Evolutionary conservation across 92 coral and sea anemone species (phyloP).

Genomic region (Porites evermanni): DNA sequence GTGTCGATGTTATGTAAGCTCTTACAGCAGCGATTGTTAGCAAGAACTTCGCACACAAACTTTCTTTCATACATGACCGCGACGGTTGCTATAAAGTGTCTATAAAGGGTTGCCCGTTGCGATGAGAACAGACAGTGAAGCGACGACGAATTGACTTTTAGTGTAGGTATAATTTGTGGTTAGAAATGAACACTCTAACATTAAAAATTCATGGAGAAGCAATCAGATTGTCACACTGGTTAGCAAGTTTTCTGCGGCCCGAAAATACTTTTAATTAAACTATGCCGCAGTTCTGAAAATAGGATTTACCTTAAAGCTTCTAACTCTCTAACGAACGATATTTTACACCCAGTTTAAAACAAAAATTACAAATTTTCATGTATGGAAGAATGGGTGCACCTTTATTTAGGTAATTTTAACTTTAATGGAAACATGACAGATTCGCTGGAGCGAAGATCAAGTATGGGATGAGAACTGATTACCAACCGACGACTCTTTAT

Average conservation of each 20-base stretch:
- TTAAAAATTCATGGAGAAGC: slow-evolving; percentile 12
- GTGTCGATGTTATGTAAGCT: neutral
- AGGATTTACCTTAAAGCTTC: slow-evolving; percentile 10
- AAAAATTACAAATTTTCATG: neutral
- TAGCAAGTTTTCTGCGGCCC: neutral
- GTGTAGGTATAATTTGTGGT: slow-evolving; percentile 1
- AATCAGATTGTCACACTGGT: slow-evolving; percentile 16
- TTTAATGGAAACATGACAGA: too few relatives aligned
- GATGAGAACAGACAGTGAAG: neutral
- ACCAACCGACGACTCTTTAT: too few relatives aligned
- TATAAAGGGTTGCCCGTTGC: slow-evolving; percentile 20
- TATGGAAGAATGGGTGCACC: too few relatives aligned
- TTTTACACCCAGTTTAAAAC: neutral
- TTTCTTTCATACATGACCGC: slow-evolving; percentile 24
- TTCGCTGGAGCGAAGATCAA: too few relatives aligned
- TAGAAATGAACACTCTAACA: slow-evolving; percentile 1
- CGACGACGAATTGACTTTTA: neutral
- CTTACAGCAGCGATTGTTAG: slow-evolving; percentile 23
- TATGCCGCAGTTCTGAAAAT: neutral
- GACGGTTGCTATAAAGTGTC: slow-evolving; percentile 17
- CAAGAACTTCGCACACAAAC: slow-evolving; percentile 6
- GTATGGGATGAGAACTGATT: too few relatives aligned
- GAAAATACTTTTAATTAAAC: slow-evolving; percentile 13
- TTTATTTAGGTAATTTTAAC: too few relatives aligned
- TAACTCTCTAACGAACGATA: neutral